A percentile compares a stretch with the other conserved stretches of the same genome.
Conservation (phyloP, 2,113 vertebrate genomes). For the Zosterops pallidus region DNA sequence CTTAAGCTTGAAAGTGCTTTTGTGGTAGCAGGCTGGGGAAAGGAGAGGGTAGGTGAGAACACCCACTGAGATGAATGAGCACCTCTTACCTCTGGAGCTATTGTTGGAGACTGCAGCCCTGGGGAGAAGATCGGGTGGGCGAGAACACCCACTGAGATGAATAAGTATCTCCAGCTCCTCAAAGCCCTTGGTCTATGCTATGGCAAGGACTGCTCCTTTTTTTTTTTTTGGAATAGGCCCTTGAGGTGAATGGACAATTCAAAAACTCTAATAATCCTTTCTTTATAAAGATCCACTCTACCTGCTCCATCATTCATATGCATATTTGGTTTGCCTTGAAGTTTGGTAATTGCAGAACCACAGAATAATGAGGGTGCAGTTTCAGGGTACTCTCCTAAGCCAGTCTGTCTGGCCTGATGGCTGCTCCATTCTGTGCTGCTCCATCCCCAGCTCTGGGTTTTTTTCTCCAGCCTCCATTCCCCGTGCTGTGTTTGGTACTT, state of each 20-base stretch:
- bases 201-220: neutral
- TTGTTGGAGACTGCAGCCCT: neutral
- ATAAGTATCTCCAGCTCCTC: conserved; percentile 21
- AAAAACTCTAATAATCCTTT: neutral
- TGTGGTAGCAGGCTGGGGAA: neutral
- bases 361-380: neutral
- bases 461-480: neutral
- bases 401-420: neutral
- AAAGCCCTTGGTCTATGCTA: neutral
- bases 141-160: conserved; percentile 54
- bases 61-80: conserved; percentile 58
- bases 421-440: neutral
- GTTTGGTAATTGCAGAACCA: conserved; percentile 18
- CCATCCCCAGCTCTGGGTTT: neutral
- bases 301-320: neutral
- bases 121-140: neutral
- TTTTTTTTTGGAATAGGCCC: neutral
- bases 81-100: conserved; percentile 9
- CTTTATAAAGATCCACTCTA: conserved; percentile 1
- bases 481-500: neutral
- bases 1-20: neutral
- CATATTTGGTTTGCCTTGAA: conserved; percentile 34
- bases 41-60: conserved; percentile 30
- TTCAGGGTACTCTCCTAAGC: neutral
- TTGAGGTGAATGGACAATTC: neutral